A percentile compares a stretch with the other conserved stretches of the same genome.
phyloP scores from a whole-genome alignment of 2,797 vertebrate genomes.

The Trachops cirrhosus region DNA sequence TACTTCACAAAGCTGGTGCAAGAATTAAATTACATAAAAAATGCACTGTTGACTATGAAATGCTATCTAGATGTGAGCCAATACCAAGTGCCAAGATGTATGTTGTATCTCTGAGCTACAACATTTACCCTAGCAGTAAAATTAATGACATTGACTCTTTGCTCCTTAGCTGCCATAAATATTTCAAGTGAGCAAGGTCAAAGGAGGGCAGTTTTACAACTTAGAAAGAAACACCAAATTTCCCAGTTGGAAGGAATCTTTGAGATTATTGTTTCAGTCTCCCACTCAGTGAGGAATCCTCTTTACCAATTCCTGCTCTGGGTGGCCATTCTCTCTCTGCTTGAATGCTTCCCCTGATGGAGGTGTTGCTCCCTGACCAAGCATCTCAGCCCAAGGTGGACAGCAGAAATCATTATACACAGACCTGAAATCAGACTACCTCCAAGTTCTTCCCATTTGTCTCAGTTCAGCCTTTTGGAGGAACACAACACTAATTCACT shows the following conservation, averaged over 20 bases:
- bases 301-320: background rate
- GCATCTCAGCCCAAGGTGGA: background rate
- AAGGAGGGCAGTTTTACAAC: background rate
- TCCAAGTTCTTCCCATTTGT: background rate
- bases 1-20: background rate
- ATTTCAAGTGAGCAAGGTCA: background rate
- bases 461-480: background rate
- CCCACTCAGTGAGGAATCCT: slow-evolving; percentile 8
- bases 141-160: background rate
- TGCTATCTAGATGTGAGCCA: background rate
- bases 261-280: slow-evolving; percentile 31
- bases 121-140: background rate
- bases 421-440: background rate
- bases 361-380: background rate
- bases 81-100: background rate
- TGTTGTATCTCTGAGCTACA: background rate
- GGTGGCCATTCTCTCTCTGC: background rate
- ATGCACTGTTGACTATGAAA: background rate
- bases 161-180: background rate
- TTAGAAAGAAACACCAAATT: background rate
- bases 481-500: background rate
- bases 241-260: background rate
- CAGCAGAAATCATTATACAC: background rate
- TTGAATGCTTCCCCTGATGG: background rate
- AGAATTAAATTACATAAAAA: background rate